Evolutionary conservation across 2,797 vertebrate species (phyloP).

Genomic region (Hemitrygon akajei): DNA sequence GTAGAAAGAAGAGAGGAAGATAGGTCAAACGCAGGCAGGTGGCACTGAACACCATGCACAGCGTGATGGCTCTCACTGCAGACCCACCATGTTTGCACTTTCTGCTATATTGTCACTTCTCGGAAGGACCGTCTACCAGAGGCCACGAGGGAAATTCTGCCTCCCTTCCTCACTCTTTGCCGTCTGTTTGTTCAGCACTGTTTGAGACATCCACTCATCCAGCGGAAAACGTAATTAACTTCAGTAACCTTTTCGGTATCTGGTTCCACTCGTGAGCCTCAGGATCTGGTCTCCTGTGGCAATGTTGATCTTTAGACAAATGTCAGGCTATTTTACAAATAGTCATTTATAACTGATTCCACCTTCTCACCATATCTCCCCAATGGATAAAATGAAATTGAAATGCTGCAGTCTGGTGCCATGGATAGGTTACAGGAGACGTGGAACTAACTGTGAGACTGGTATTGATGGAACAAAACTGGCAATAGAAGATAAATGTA

Average conservation of each 20-base stretch:
- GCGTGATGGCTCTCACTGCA: no score
- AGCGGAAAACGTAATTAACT: background rate
- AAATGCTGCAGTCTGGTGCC: slow-evolving; percentile 3
- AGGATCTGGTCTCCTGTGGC: background rate
- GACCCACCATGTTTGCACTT: background rate
- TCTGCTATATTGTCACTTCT: background rate
- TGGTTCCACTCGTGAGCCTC: background rate
- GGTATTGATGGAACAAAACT: background rate
- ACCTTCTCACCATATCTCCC: background rate
- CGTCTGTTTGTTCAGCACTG: background rate
- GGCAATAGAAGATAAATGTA: background rate
- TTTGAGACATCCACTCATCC: background rate
- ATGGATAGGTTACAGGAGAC: background rate
- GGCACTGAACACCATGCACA: no score
- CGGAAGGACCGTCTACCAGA: background rate
- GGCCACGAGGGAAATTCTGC: background rate
- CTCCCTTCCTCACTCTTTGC: background rate
- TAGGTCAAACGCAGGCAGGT: no score
- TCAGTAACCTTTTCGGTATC: background rate
- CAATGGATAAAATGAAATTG: background rate
- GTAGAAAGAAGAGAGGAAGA: no score
- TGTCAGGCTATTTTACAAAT: slow-evolving; percentile 36
- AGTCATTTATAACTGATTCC: slow-evolving; percentile 12
- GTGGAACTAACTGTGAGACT: background rate
- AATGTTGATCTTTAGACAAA: slow-evolving; percentile 11